Percentiles rank a stretch among this genome's conserved stretches.
Evolutionary conservation across 2,797 vertebrate genomes (phyloP).

Genomic region (Aulostomus chinensis): DNA sequence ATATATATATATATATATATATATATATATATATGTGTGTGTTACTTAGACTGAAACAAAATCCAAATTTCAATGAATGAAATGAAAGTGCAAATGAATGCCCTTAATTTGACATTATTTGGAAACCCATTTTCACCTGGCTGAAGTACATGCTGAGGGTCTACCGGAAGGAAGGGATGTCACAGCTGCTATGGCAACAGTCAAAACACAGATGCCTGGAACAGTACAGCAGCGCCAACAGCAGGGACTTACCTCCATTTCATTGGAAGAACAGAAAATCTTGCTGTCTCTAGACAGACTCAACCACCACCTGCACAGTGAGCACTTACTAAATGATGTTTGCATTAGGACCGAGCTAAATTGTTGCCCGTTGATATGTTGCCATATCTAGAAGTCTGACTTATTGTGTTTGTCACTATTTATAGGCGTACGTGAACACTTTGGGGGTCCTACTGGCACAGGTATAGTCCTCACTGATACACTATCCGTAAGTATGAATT

Average conservation of each 20-base stretch:
- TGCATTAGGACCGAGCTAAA: neutral
- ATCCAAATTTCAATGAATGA: too few relatives aligned
- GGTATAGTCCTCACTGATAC: conserved; percentile 65
- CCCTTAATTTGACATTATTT: too few relatives aligned
- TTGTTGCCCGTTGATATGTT: neutral
- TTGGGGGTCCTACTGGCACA: conserved; percentile 54
- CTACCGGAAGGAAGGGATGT: conserved; percentile 64
- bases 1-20: too few relatives aligned
- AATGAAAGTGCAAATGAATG: too few relatives aligned
- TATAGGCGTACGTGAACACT: conserved; percentile 81
- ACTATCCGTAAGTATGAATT: conserved; percentile 74
- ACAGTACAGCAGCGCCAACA: conserved; percentile 25
- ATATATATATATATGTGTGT: too few relatives aligned
- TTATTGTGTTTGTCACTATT: conserved; percentile 28
- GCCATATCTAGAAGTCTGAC: neutral
- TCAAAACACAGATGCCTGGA: conserved; percentile 57
- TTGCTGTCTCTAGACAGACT: conserved; percentile 84
- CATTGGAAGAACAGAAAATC: conserved; percentile 87
- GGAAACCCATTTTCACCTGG: conserved; percentile 72
- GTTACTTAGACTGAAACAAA: too few relatives aligned
- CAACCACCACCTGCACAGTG: conserved; percentile 75
- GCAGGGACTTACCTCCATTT: conserved; percentile 68
- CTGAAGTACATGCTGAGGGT: conserved; percentile 69
- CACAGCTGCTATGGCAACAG: conserved; percentile 65
- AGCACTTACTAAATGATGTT: conserved; percentile 25